A percentile compares a stretch with the other conserved stretches of the same genome.
These are phyloP conservation scores for Gallirallus australis DNA, from an alignment of 2,797 vertebrate genomes.

Conservation along the genomic window DNA sequence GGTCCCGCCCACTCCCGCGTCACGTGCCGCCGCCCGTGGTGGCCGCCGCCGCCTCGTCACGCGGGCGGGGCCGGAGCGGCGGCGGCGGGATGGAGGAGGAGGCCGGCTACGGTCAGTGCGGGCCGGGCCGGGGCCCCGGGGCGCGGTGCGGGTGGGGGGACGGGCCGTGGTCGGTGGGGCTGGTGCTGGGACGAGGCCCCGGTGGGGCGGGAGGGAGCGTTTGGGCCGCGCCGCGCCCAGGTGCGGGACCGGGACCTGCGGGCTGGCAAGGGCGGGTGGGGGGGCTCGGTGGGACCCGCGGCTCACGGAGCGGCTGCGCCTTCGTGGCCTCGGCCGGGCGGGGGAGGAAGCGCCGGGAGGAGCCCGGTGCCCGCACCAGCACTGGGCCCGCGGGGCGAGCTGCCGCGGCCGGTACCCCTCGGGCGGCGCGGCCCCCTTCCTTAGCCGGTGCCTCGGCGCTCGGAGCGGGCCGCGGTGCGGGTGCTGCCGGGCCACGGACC, in stretches of 20 bases:
- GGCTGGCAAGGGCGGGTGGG: not conserved
- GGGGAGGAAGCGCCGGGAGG: not conserved
- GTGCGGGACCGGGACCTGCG: not conserved
- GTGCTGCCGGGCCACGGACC: no score
- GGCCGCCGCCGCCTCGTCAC: not conserved
- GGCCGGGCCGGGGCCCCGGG: not conserved
- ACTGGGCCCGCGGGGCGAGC: not conserved
- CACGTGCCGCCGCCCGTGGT: not conserved
- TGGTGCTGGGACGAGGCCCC: not conserved
- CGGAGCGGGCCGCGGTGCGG: no score
- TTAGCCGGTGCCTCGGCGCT: not conserved
- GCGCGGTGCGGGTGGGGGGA: not conserved
- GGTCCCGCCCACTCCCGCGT: accelerated
- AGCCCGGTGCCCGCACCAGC: not conserved
- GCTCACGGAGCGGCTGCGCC: not conserved
- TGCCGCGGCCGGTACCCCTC: no score
- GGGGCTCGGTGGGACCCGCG: not conserved
- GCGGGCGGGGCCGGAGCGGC: not conserved
- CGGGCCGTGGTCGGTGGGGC: no score
- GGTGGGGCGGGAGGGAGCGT: not conserved
- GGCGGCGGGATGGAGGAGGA: constrained; percentile 40
- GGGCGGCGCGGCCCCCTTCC: not conserved
- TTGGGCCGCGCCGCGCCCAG: not conserved
- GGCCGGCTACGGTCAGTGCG: constrained; percentile 17
- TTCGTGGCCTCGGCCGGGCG: not conserved